Evolutionary conservation across 2,113 vertebrate species (phyloP), one percentile per base, ranked within the genome.

Genomic region (Anthoscopus minutus): DNA sequence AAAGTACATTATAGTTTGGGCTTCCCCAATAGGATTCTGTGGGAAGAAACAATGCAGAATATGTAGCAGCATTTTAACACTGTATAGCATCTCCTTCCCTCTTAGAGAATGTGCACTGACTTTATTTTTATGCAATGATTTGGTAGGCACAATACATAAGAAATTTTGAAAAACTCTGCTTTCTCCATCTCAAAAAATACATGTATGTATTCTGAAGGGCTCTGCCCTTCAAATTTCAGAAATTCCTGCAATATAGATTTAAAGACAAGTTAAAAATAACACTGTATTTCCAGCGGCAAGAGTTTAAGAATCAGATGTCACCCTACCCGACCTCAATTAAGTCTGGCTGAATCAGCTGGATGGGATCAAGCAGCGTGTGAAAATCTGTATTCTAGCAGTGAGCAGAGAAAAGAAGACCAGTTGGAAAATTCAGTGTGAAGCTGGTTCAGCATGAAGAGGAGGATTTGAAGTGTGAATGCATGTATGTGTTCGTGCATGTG

Each of bases 381-480:
- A 94, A 94, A 94, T 73, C 50, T 70, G 61, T 91, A 42, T 42
- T 76, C 73, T 47, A 54, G 47, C 3, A 40, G 66, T 5, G 10
- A 72, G 38, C n/a, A 81, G 87, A 87, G 88, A 44, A 66, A 91
- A 58, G 94, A 86, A 60, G 91, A 86, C 38, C 70, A 57, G 86
- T 58, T 92, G 88, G 70, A 94, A 93, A 86, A 50, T 60, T 82
- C 66, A 95, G 87, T 30, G 45, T 76, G 37, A 71, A 96, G 96
- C 67, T 70, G 79, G 89, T 70, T 89, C 96, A 96, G 97, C 85
- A 82, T 94, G 96, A 97, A 97, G 97, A 77, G 94, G 97, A 98
- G 98, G 98, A 98, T 98, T 98, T 97, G 96, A 97, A 97, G 94
- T 97, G 92, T 97, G 97, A 98, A 98, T 98, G 95, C 21, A 65